These are phyloP conservation scores for Cantharis rustica DNA, from an alignment of 2,888 invertebrate species.

Conservation along the genomic window DNA sequence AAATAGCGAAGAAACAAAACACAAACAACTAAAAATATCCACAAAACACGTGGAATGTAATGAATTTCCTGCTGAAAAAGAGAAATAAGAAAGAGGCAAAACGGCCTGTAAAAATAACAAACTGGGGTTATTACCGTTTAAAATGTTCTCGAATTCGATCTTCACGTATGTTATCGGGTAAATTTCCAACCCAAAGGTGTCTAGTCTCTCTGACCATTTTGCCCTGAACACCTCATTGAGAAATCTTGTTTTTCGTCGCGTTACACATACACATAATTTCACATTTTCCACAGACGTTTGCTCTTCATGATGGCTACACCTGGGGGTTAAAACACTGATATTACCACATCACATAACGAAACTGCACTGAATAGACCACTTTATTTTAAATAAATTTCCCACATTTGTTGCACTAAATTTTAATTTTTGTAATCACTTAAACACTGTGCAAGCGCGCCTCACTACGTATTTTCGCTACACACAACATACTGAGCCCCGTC, in stretches of 20 bases:
- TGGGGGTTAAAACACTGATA: slow-evolving; percentile 20
- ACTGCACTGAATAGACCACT: slow-evolving; percentile 33
- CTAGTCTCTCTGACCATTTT: slow-evolving; percentile 99
- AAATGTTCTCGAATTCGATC: slow-evolving; percentile 97
- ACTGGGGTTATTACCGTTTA: slow-evolving; percentile 77
- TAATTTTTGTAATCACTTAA: slow-evolving; percentile 32
- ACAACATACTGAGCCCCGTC: slow-evolving; percentile 49
- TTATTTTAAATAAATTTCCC: slow-evolving; percentile 30
- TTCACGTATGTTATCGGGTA: slow-evolving; percentile 99
- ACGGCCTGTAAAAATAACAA: slow-evolving; percentile 11
- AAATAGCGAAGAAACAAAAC: not conserved
- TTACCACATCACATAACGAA: slow-evolving; percentile 35
- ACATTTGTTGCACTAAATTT: slow-evolving; percentile 39
- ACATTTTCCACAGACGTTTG: slow-evolving; percentile 31
- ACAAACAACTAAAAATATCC: slow-evolving; percentile 13
- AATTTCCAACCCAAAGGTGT: slow-evolving; percentile 99
- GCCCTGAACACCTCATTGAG: slow-evolving; percentile 92
- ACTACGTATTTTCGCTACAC: slow-evolving; percentile 52
- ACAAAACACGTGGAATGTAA: slow-evolving; percentile 19
- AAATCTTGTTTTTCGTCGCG: slow-evolving; percentile 68
- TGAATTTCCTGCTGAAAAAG: not conserved
- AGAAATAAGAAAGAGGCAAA: slow-evolving; percentile 8
- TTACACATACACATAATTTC: slow-evolving; percentile 39
- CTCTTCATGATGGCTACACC: slow-evolving; percentile 31
- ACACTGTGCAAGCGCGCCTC: slow-evolving; percentile 50